These are phyloP conservation scores for Laticauda colubrina DNA, from an alignment of 2,113 vertebrate species.

Conservation along the genomic window DNA sequence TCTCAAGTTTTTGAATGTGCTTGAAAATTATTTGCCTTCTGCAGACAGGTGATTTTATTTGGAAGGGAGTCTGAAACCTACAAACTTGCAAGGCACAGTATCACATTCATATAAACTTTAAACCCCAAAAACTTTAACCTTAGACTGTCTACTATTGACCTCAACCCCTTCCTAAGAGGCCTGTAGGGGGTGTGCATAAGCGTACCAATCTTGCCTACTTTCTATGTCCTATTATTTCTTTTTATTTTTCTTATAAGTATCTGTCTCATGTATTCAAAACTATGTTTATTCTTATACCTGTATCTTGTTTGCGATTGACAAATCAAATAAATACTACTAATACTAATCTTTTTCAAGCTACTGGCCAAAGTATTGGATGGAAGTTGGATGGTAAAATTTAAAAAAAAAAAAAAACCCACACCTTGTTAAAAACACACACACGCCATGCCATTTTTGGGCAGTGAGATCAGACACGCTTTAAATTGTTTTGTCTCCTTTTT, in stretches of 20 bases:
- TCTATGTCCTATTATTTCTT: too few species aligned
- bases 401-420: too few species aligned
- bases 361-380: not conserved
- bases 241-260: too few species aligned
- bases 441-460: not conserved
- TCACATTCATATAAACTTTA: not conserved
- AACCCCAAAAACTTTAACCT: too few species aligned
- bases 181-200: too few species aligned
- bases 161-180: too few species aligned
- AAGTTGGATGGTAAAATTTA: not conserved
- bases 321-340: too few species aligned
- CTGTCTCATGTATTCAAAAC: too few species aligned
- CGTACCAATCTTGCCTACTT: too few species aligned
- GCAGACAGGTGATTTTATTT: slow-evolving; percentile 43
- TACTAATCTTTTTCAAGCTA: not conserved
- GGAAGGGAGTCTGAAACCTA: slow-evolving; percentile 24
- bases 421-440: not conserved
- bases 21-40: slow-evolving; percentile 52
- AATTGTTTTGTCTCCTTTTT: slow-evolving; percentile 30
- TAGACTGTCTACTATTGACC: too few species aligned
- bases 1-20: slow-evolving; percentile 44
- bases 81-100: slow-evolving; percentile 11
- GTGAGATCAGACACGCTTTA: slow-evolving; percentile 27
- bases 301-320: too few species aligned
- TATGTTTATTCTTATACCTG: too few species aligned